phyloP scores from a whole-genome alignment of 2,888 invertebrate genomes.

The Thereva unica region DNA sequence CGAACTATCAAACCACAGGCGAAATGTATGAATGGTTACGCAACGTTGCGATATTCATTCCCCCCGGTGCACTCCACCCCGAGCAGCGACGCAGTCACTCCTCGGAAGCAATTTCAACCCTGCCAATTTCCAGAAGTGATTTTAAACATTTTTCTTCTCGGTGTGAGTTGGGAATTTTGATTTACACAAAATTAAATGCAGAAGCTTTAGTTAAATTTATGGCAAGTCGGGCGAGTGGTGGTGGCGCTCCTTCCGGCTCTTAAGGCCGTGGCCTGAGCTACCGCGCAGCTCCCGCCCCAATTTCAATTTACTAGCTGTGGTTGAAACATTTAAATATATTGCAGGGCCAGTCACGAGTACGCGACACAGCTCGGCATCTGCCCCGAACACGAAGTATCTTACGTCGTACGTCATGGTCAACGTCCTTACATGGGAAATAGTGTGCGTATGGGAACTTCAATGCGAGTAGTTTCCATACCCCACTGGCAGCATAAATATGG shows the following conservation, averaged over 20 bases:
- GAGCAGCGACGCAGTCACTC: conserved; percentile 1
- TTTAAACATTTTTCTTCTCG: conserved; percentile 18
- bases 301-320: too few species aligned
- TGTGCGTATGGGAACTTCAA: too few species aligned
- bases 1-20: conserved; percentile 17
- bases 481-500: conserved; percentile 6
- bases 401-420: too few species aligned
- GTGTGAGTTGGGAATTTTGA: conserved; percentile 21
- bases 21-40: conserved; percentile 25
- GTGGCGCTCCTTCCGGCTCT: background rate
- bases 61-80: conserved; percentile 8
- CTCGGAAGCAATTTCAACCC: conserved; percentile 9
- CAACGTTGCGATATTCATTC: conserved; percentile 26
- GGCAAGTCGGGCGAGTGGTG: background rate
- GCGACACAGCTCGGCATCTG: too few species aligned
- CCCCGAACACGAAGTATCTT: too few species aligned
- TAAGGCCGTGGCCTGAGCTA: background rate
- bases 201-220: background rate
- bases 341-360: too few species aligned
- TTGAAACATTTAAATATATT: too few species aligned
- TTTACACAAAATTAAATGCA: conserved; percentile 22
- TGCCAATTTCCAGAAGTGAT: conserved; percentile 13
- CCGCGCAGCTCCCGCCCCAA: background rate
- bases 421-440: too few species aligned
- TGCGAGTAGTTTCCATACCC: background rate